Base-by-base conservation (phyloP, 64 coral and sea anemone genomes). In the Montipora efflorescens region DNA sequence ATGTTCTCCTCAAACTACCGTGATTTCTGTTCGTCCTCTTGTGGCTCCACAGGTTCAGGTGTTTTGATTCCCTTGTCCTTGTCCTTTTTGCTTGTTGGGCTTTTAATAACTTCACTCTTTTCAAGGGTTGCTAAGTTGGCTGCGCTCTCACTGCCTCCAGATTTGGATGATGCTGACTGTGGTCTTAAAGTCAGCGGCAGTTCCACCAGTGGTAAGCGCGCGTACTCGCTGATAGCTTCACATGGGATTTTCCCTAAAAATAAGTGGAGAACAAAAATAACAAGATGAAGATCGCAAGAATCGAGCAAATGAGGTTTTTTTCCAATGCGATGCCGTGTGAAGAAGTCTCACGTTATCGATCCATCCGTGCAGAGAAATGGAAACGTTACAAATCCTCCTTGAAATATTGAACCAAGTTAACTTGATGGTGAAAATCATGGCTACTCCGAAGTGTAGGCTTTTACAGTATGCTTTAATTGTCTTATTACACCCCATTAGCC, bases 141-240 rank as follows among this genome's bases (percentile, higher is more conserved):
- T 47, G 81, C 82, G 53, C 89, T 97, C 8, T 95, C 96, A 86
- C 96, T 97, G 3, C 18, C 82, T 77, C 93, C 87, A 51, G 96
- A 79, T 57, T 81, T 92, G 23, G 96, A 97, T 21, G 93, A 87
- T 7, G 93, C 90, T 12, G 95, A 97, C 92, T 92, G 95, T 21
- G 96, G 96, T 92, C 96, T 97, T 11, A 97, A 12, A 47, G 89
- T 79, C 78, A 84, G 84, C 49, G 96, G 96, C 28, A 97, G 46
- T 71, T 97, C 96, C 21, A 97, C 96, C 48, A 97, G 83, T 67
- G 96, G 93, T 50, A 97, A 80, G 72, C 96, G 92, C 25, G 89
- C 84, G 82, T 97, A 95, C 1, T 95, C 96, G 12, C 46, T 76
- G 49, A 97, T 72, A 19, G 72, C 82, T 46, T 97, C 96, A 72